Base-by-base conservation (phyloP, 2,888 invertebrate species). In the Limnephilus auricula region DNA sequence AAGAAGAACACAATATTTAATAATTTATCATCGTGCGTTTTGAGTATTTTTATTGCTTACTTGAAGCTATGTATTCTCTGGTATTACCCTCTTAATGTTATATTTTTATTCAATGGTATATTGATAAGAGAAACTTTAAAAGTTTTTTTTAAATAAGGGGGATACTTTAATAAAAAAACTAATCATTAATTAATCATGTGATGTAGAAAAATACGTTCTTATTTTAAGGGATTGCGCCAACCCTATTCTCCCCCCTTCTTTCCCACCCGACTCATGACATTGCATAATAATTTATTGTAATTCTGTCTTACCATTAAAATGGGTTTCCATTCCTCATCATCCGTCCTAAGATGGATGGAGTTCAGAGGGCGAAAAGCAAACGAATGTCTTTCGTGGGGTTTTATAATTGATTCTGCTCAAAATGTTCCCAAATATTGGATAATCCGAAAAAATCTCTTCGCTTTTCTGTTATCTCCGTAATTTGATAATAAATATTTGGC, bases 271-370 rank as follows among this genome's bases (percentile, higher is more conserved):
- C 92, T 93, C 93, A 93, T 93, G 93, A 92, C 92, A 92, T 90
- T 92, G 93, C 92, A 93, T 93, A 93, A 92, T 93, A 93, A 93
- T 93, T 92, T 93, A 93, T 93, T 93, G 92, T 93, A 93, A 93
- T 93, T 91, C 92, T 89, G 92, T 90, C 90, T 79, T 84, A 90
- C 92, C 90, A 91, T 92, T 92, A 92, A 92, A 92, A 92, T 90
- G 92, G 89, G 88, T 86, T 90, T 87, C 90, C 90, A 91, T 91
- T 93, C 92, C 92, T 89, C 89, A 50, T 85, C 90, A 89, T 83
- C 78, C 79, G 84, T 79, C 85, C 78, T n/a, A 90, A 93, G 93
- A 93, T 90, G 91, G 91, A 93, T 93, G 92, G 79, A 65, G 65
- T 79, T 31, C 34, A 18, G 31, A 88, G 87, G 87, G 87, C 87